phyloP scores from a whole-genome alignment of 1,140 invertebrate genomes.

The Drosophila pallidifrons region DNA sequence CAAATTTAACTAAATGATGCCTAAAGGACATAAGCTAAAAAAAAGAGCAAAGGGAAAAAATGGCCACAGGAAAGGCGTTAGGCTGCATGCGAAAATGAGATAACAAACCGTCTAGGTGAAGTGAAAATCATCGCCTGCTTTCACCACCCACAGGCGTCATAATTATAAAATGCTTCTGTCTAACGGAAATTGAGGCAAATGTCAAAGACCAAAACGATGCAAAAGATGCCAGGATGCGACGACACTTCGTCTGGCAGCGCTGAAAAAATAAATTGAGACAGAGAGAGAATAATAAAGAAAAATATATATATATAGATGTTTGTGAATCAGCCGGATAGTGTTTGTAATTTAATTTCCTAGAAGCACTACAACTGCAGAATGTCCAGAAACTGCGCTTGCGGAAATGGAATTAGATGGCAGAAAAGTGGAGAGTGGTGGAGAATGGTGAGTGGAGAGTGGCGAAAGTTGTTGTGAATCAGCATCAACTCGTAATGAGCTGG shows the following conservation, averaged over 20 bases:
- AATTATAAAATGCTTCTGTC: constrained; percentile 62
- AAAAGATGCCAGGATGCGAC: not conserved
- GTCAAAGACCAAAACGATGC: constrained; percentile 39
- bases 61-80: constrained; percentile 32
- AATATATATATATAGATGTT: not conserved
- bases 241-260: constrained; percentile 10
- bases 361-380: constrained; percentile 54
- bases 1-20: constrained; percentile 31
- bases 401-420: constrained; percentile 68
- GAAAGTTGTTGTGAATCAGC: constrained; percentile 23
- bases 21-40: constrained; percentile 26
- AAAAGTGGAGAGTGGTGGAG: not conserved
- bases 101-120: constrained; percentile 26
- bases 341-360: constrained; percentile 75
- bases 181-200: constrained; percentile 67
- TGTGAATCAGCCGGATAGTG: constrained; percentile 66
- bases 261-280: not conserved
- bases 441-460: not conserved
- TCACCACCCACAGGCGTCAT: constrained; percentile 28
- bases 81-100: constrained; percentile 37
- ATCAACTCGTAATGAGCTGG: constrained; percentile 45
- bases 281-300: not conserved
- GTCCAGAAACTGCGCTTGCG: constrained; percentile 57
- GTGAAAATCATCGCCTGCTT: not conserved
- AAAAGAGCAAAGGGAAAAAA: constrained; percentile 19